Evolutionary conservation across 2,797 vertebrate genomes (phyloP).

Genomic region (Pagetopsis macropterus): DNA sequence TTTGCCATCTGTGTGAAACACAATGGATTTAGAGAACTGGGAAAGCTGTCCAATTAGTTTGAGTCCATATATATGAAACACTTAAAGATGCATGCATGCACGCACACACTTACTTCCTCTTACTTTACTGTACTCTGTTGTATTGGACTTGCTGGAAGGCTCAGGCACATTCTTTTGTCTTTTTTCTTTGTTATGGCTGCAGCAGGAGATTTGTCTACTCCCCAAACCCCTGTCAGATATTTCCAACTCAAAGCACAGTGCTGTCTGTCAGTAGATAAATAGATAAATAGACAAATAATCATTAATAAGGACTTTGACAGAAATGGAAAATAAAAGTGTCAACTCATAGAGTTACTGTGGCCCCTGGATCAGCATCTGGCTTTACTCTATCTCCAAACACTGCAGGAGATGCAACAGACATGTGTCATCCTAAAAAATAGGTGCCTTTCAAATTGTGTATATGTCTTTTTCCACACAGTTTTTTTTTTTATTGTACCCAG

Average conservation of each 20-base stretch:
- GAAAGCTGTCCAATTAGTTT: background rate
- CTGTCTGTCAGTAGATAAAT: constrained; percentile 48
- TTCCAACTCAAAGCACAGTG: constrained; percentile 42
- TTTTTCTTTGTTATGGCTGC: constrained; percentile 46
- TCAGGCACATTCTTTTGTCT: constrained; percentile 59
- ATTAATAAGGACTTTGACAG: constrained; percentile 28
- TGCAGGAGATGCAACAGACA: constrained; percentile 26
- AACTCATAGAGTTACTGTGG: constrained; percentile 19
- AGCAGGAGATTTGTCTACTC: constrained; percentile 41
- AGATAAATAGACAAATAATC: constrained; percentile 52
- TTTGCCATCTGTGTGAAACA: constrained; percentile 49
- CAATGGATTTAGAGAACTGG: constrained; percentile 29
- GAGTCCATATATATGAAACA: background rate
- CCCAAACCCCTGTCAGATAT: constrained; percentile 37
- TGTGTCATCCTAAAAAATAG: constrained; percentile 4
- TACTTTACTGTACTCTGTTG: constrained; percentile 60
- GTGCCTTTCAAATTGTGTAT: constrained; percentile 3
- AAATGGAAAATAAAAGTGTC: constrained; percentile 4
- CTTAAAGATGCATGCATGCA: constrained; percentile 3
- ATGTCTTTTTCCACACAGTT: background rate
- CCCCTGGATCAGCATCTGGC: constrained; percentile 48
- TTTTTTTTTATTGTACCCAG: constrained; percentile 23
- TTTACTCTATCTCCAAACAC: constrained; percentile 31
- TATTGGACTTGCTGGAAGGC: constrained; percentile 35
- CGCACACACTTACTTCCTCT: constrained; percentile 23